A percentile compares a stretch with the other conserved stretches of the same genome.
phyloP scores from a whole-genome alignment of 2,888 invertebrate genomes.

The Bellardia bayeri region DNA sequence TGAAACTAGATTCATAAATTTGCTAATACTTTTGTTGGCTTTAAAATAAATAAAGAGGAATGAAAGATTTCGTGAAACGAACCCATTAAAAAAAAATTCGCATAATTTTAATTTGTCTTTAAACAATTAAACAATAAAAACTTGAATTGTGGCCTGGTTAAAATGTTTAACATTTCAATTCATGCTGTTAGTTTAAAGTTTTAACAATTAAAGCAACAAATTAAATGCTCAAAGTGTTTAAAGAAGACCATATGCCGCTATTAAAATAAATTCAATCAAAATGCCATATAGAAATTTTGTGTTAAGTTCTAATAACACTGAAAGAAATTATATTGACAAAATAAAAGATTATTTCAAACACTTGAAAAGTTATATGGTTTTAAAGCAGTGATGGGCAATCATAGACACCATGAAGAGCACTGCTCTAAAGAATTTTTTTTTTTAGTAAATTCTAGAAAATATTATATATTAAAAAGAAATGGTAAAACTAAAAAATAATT shows the following conservation, averaged over 20 bases:
- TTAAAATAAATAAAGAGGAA: slow-evolving; percentile 31
- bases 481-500: too few species aligned
- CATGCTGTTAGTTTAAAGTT: not conserved
- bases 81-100: not conserved
- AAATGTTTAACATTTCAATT: slow-evolving; percentile 15
- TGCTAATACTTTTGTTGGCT: too few species aligned
- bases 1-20: slow-evolving; percentile 14
- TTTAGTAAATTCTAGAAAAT: too few species aligned
- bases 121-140: not conserved
- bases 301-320: slow-evolving; percentile 13
- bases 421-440: too few species aligned
- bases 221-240: not conserved
- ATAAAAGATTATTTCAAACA: not conserved
- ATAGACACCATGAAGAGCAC: not conserved
- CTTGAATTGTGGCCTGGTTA: too few species aligned
- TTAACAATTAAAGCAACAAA: slow-evolving; percentile 34
- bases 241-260: slow-evolving; percentile 39
- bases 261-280: slow-evolving; percentile 34
- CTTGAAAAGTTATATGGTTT: not conserved
- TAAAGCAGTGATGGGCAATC: too few species aligned
- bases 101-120: not conserved
- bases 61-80: not conserved
- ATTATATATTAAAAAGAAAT: too few species aligned
- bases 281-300: not conserved
- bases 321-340: not conserved